These are phyloP conservation scores for Trichogramma dendrolimi DNA, from an alignment of 2,888 invertebrate genomes.

Conservation along the genomic window DNA sequence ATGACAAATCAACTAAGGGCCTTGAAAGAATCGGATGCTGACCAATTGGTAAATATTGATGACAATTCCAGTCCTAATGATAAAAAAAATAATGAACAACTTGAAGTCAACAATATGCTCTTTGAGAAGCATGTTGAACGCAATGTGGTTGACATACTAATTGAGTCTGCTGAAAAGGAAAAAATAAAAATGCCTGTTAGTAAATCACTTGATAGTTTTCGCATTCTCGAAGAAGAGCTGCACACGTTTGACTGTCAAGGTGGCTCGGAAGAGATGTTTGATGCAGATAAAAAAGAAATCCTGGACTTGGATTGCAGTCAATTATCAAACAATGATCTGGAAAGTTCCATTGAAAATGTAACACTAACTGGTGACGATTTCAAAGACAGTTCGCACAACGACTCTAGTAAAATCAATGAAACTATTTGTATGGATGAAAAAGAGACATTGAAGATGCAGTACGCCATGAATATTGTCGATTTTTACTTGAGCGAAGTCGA, in stretches of 20 bases:
- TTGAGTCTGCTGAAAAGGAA: constrained; percentile 41
- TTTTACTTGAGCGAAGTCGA: constrained; percentile 47
- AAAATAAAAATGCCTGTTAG: constrained; percentile 47
- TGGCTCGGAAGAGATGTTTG: constrained; percentile 50
- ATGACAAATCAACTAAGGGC: constrained; percentile 51
- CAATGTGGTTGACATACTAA: constrained; percentile 46
- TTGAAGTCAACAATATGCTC: constrained; percentile 25
- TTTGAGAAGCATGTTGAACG: constrained; percentile 47
- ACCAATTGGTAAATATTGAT: constrained; percentile 12
- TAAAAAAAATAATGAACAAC: background rate
- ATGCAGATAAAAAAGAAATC: background rate
- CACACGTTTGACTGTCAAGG: constrained; percentile 52
- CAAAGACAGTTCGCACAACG: too few species aligned
- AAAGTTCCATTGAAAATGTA: too few species aligned
- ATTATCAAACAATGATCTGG: too few species aligned
- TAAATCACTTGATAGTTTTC: constrained; percentile 47
- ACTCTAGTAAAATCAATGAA: too few species aligned
- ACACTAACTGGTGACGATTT: too few species aligned
- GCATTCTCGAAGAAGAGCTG: constrained; percentile 47
- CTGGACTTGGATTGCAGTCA: too few species aligned
- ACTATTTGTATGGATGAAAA: constrained; percentile 28
- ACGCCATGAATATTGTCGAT: constrained; percentile 42
- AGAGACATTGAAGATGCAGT: constrained; percentile 16
- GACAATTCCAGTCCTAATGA: background rate
- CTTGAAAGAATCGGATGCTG: constrained; percentile 33